A percentile compares a stretch with the other conserved stretches of the same genome.
phyloP scores from a whole-genome alignment of 2,888 invertebrate genomes.

The Lamellibrachia satsuma region DNA sequence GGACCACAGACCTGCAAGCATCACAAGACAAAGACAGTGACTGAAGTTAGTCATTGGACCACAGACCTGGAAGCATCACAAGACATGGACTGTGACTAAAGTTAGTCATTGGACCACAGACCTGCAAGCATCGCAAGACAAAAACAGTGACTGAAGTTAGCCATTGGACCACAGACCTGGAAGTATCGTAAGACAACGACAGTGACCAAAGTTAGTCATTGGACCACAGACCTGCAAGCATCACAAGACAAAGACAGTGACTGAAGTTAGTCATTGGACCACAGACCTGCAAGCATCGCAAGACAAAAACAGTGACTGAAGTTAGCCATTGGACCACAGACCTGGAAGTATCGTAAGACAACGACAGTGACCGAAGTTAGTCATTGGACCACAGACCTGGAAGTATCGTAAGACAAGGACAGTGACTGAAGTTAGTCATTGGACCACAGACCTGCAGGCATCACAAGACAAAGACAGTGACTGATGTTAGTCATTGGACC shows the following conservation, averaged over 20 bases:
- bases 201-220: slow-evolving; percentile 79
- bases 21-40: background rate
- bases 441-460: slow-evolving; percentile 66
- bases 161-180: background rate
- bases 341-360: slow-evolving; percentile 38
- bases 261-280: background rate
- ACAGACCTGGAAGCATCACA: too few species aligned
- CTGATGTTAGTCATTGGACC: slow-evolving; percentile 38
- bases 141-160: background rate
- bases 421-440: slow-evolving; percentile 79
- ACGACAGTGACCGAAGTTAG: background rate
- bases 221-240: slow-evolving; percentile 66
- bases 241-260: background rate
- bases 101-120: slow-evolving; percentile 75
- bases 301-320: slow-evolving; percentile 73
- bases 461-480: background rate
- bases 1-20: slow-evolving; percentile 66
- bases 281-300: too few species aligned
- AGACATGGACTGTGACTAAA: slow-evolving; percentile 73
- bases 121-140: slow-evolving; percentile 38
- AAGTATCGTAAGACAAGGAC: slow-evolving; percentile 65
- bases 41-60: background rate
- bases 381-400: background rate
- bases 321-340: slow-evolving; percentile 75
- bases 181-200: slow-evolving; percentile 64